Evolutionary conservation across 1,140 invertebrate genomes (phyloP).

Genomic region (Samia ricini): DNA sequence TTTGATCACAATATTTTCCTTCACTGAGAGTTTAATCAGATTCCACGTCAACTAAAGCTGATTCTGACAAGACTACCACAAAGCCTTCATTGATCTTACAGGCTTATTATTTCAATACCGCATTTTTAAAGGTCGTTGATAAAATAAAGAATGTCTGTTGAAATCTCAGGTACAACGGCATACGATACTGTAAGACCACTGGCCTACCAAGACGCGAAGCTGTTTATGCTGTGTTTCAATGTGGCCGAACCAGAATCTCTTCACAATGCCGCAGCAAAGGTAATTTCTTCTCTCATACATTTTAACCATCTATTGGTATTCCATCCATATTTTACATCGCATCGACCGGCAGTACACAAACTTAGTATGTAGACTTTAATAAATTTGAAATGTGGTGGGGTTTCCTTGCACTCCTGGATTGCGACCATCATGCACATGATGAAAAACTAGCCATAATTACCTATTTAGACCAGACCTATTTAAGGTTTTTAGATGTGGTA

Average conservation of each 20-base stretch:
- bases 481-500: too few species aligned
- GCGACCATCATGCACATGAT: too few species aligned
- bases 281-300: constrained; percentile 29
- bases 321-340: not conserved
- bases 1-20: too few species aligned
- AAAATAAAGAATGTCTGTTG: not conserved
- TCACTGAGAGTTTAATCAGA: too few species aligned
- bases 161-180: constrained; percentile 74
- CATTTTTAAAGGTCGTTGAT: not conserved
- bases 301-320: not conserved
- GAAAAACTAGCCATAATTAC: too few species aligned
- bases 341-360: not conserved
- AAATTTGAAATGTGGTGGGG: too few species aligned
- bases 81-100: not conserved
- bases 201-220: constrained; percentile 79
- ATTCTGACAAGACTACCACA: too few species aligned
- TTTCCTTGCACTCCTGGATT: too few species aligned
- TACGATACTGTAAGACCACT: constrained; percentile 80
- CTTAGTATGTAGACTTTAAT: too few species aligned
- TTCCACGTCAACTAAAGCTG: too few species aligned
- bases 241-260: constrained; percentile 83
- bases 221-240: constrained; percentile 83
- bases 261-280: constrained; percentile 83
- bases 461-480: too few species aligned
- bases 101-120: not conserved